These are phyloP conservation scores for Eptatretus atami DNA, from an alignment of 2,797 vertebrate genomes.

Conservation along the genomic window DNA sequence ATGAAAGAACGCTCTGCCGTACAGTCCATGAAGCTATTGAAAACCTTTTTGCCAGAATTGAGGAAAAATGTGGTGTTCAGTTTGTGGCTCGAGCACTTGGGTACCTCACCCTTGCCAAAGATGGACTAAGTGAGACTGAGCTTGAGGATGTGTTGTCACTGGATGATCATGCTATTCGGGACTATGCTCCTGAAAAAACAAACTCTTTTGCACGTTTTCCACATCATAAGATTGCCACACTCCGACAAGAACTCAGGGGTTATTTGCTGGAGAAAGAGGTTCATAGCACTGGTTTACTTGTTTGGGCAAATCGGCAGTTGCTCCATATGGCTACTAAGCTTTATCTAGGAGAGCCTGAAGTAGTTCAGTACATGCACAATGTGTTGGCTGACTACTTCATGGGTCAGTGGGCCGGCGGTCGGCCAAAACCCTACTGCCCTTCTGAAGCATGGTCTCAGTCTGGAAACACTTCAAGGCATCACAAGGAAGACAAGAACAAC, in stretches of 20 bases:
- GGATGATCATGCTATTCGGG: conserved; percentile 34
- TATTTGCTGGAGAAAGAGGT: conserved; percentile 85
- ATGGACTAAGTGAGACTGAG: conserved; percentile 72
- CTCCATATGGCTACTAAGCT: conserved; percentile 93
- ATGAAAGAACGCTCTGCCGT: conserved; percentile 58
- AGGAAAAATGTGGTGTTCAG: conserved; percentile 49
- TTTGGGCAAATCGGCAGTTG: conserved; percentile 90
- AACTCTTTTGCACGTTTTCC: conserved; percentile 36
- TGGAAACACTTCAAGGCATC: conserved; percentile 34
- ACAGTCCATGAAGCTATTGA: conserved; percentile 95
- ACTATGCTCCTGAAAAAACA: not conserved
- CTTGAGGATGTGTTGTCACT: conserved; percentile 80
- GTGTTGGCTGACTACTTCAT: conserved; percentile 87
- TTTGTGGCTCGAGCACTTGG: conserved; percentile 68
- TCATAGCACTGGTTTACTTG: conserved; percentile 54
- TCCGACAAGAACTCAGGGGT: conserved; percentile 67
- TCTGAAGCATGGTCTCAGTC: not conserved
- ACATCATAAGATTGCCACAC: conserved; percentile 52
- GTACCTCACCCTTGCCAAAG: conserved; percentile 81
- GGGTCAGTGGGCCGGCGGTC: conserved; percentile 84
- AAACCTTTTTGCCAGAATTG: conserved; percentile 70
- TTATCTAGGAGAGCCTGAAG: conserved; percentile 57
- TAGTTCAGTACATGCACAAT: conserved; percentile 73
- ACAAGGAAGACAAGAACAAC: conserved; percentile 41
- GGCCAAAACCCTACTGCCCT: conserved; percentile 32